These are phyloP conservation scores for Erythrocercus mccallii DNA, from an alignment of 2,113 vertebrate species.

Conservation along the genomic window DNA sequence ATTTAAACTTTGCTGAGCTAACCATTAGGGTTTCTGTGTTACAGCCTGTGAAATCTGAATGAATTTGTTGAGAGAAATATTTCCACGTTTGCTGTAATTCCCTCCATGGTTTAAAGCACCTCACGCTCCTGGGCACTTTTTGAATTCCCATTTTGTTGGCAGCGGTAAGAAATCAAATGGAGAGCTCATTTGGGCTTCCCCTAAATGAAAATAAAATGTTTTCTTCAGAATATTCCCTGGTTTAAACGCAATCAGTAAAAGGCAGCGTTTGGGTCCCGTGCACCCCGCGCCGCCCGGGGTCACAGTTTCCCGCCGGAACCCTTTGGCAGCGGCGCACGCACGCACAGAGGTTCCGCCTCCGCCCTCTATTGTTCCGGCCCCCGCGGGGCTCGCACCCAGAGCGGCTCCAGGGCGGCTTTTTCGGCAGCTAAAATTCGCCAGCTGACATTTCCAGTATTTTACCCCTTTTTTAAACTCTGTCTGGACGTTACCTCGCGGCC, in stretches of 20 bases:
- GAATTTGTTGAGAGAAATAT: neutral
- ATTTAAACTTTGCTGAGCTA: neutral
- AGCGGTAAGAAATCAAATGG: neutral
- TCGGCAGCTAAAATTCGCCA: too few relatives aligned
- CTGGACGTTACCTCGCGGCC: too few relatives aligned
- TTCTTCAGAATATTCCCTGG: neutral
- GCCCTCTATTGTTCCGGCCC: too few relatives aligned
- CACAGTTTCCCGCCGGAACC: too few relatives aligned
- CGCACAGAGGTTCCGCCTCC: too few relatives aligned
- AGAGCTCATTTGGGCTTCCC: neutral
- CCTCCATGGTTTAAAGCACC: neutral
- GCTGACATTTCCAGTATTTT: too few relatives aligned
- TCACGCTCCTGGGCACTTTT: neutral
- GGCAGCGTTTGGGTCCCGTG: neutral
- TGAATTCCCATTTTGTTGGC: neutral
- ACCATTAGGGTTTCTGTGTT: neutral
- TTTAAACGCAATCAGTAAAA: neutral
- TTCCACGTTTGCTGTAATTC: neutral
- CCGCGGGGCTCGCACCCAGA: too few relatives aligned
- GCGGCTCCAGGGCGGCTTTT: too few relatives aligned
- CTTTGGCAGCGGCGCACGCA: too few relatives aligned
- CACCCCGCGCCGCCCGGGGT: too few relatives aligned
- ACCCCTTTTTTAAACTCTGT: too few relatives aligned
- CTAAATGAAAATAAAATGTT: neutral
- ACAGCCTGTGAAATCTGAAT: neutral